phyloP scores from a whole-genome alignment of 1,140 invertebrate species.

The Cydia splendana region DNA sequence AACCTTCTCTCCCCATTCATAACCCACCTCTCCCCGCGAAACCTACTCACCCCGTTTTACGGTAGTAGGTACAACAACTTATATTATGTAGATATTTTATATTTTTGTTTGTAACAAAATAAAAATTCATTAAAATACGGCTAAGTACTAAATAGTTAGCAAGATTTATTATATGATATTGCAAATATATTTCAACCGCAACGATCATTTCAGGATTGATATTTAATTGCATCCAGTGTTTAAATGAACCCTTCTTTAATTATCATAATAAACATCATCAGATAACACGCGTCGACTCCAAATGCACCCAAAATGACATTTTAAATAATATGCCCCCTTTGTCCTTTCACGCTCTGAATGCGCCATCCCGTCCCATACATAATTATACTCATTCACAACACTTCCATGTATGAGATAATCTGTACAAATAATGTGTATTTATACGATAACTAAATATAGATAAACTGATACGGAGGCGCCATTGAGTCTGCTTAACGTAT shows the following conservation, averaged over 20 bases:
- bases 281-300: slow-evolving; percentile 8
- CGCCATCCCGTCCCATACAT: slow-evolving; percentile 49
- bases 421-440: slow-evolving; percentile 45
- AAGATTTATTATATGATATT: no score
- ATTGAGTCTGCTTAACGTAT: slow-evolving; percentile 51
- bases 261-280: slow-evolving; percentile 20
- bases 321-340: slow-evolving; percentile 58
- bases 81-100: no score
- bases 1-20: no score
- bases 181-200: not conserved
- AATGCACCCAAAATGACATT: slow-evolving; percentile 16
- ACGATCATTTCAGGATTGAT: not conserved
- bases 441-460: slow-evolving; percentile 57
- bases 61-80: no score
- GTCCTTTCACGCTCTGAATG: slow-evolving; percentile 73
- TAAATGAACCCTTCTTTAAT: not conserved
- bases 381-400: slow-evolving; percentile 59
- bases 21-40: no score
- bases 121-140: no score
- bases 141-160: no score
- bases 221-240: not conserved
- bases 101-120: no score
- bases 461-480: slow-evolving; percentile 52
- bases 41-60: no score
- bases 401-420: slow-evolving; percentile 46